Conservation (phyloP, 2,888 invertebrate species). For the Yponomeuta malinellus region DNA sequence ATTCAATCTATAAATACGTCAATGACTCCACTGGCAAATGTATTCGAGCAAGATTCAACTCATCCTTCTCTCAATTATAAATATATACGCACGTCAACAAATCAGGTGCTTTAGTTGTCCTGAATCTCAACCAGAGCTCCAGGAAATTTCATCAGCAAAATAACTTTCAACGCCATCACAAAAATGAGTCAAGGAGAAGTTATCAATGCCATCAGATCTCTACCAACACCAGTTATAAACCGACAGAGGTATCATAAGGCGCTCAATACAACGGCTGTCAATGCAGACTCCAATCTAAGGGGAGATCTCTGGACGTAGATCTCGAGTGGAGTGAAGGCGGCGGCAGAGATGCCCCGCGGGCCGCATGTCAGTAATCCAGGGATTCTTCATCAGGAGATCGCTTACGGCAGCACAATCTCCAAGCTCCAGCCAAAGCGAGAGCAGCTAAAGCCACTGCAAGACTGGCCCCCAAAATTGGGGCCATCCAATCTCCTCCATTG, state of each 20-base stretch:
- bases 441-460: slow-evolving; percentile 74
- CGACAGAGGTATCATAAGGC: slow-evolving; percentile 41
- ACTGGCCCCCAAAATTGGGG: slow-evolving; percentile 77
- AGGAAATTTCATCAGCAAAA: no score
- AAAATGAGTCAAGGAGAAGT: no score
- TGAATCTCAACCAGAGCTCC: no score
- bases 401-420: slow-evolving; percentile 78
- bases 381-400: slow-evolving; percentile 76
- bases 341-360: slow-evolving; percentile 67
- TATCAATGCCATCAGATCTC: background rate
- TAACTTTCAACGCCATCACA: no score
- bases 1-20: background rate
- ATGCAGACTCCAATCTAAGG: slow-evolving; percentile 72
- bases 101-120: no score
- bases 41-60: background rate
- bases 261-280: slow-evolving; percentile 71
- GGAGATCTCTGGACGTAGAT: slow-evolving; percentile 59
- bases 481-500: slow-evolving; percentile 76
- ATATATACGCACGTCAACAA: no score
- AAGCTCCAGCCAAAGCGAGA: slow-evolving; percentile 75
- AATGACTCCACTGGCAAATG: background rate
- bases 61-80: no score
- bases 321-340: slow-evolving; percentile 65
- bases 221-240: slow-evolving; percentile 36
- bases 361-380: slow-evolving; percentile 77